These are phyloP conservation scores for Amblyraja radiata DNA, from an alignment of 2,797 vertebrate species.

Conservation along the genomic window DNA sequence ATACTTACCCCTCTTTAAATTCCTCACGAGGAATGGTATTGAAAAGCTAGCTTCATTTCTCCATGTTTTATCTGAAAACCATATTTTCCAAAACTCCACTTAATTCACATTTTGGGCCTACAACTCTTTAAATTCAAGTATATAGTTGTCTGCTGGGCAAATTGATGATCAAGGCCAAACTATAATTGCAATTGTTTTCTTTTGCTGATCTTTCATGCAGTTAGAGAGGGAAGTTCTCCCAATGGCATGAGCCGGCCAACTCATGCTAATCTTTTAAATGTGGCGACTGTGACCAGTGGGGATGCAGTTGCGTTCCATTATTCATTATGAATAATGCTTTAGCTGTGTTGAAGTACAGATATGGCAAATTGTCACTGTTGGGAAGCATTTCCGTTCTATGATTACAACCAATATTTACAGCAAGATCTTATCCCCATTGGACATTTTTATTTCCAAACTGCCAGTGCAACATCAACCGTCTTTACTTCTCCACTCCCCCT, in stretches of 20 bases:
- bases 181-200: background rate
- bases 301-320: background rate
- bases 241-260: background rate
- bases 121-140: background rate
- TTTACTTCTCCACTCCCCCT: no score
- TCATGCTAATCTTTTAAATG: background rate
- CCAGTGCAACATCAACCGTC: no score
- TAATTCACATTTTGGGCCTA: background rate
- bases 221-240: background rate
- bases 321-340: background rate
- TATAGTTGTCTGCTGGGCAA: background rate
- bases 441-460: no score
- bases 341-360: background rate
- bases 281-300: background rate
- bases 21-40: background rate
- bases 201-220: no score
- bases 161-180: background rate
- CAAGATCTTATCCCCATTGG: background rate
- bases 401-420: background rate
- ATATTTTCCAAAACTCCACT: background rate
- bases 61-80: background rate
- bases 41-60: background rate
- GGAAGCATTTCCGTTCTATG: background rate
- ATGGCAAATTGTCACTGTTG: background rate
- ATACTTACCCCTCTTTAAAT: background rate